A percentile compares a stretch with the other conserved stretches of the same genome.
phyloP scores from a whole-genome alignment of 2,888 invertebrate species.

The Serrognathus titanus region DNA sequence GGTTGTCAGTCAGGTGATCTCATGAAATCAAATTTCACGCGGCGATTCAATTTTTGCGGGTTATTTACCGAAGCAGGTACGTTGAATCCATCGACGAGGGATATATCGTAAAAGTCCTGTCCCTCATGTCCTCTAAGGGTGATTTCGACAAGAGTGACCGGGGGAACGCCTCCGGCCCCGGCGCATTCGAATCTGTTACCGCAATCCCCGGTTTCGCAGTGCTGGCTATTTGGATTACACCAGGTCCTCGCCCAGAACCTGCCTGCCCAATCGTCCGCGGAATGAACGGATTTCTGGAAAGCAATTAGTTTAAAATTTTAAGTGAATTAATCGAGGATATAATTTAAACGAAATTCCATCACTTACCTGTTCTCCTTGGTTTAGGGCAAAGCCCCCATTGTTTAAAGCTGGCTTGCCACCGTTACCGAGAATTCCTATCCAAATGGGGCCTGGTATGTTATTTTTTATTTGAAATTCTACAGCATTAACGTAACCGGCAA shows the following conservation, averaged over 20 bases:
- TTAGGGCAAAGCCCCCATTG: background rate
- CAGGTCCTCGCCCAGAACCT: conserved; percentile 50
- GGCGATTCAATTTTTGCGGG: background rate
- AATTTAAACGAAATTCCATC: background rate
- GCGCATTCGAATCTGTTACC: conserved; percentile 39
- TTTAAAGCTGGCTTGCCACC: background rate
- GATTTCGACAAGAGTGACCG: conserved; percentile 48
- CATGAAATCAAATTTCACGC: no score
- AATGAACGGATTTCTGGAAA: conserved; percentile 26
- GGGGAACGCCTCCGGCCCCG: conserved; percentile 44
- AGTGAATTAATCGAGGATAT: conserved; percentile 3
- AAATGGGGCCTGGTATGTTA: background rate
- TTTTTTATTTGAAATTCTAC: background rate
- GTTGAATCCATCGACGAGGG: conserved; percentile 50
- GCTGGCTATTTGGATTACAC: conserved; percentile 35
- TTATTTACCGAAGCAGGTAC: conserved; percentile 32
- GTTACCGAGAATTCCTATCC: background rate
- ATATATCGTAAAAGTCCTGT: conserved; percentile 48
- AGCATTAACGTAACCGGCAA: background rate
- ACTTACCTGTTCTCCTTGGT: background rate
- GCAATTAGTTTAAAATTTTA: conserved; percentile 2
- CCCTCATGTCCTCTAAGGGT: conserved; percentile 39
- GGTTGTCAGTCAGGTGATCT: no score
- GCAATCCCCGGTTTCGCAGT: conserved; percentile 40
- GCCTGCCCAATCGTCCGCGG: conserved; percentile 44